Evolutionary conservation across 2,797 vertebrate species (phyloP).

Genomic region (Masticophis lateralis): DNA sequence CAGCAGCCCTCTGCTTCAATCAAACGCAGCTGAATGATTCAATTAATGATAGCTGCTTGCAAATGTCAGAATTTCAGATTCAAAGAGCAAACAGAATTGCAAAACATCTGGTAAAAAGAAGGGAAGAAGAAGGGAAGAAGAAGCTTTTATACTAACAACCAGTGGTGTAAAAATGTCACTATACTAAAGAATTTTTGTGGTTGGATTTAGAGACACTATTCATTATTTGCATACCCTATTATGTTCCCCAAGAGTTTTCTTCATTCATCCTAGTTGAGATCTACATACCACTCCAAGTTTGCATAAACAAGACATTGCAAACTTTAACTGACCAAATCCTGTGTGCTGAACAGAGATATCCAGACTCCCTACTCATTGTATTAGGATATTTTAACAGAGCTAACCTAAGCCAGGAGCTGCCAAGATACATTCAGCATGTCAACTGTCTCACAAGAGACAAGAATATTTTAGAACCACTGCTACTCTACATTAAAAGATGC

Average conservation of each 20-base stretch:
- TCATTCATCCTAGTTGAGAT: neutral
- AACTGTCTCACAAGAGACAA: neutral
- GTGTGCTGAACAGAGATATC: neutral
- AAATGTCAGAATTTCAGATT: neutral
- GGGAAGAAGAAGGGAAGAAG: neutral
- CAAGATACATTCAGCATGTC: neutral
- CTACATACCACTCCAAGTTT: too few species aligned
- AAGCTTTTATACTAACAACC: too few species aligned
- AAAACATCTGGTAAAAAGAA: neutral
- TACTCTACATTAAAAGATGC: neutral
- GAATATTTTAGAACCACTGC: neutral
- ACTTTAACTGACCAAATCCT: neutral
- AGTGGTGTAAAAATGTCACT: neutral
- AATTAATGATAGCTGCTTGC: neutral
- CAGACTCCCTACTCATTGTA: neutral
- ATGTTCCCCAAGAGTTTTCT: neutral
- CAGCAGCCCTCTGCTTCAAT: neutral
- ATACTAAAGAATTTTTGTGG: neutral
- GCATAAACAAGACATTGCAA: neutral
- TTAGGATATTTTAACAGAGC: neutral
- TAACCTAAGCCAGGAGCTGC: neutral
- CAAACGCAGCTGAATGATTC: neutral
- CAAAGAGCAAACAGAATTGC: neutral
- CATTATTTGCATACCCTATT: neutral
- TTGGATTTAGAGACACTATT: neutral